Base-by-base conservation (phyloP, 1,140 invertebrate species). In the Ditylenchus dipsaci region DNA sequence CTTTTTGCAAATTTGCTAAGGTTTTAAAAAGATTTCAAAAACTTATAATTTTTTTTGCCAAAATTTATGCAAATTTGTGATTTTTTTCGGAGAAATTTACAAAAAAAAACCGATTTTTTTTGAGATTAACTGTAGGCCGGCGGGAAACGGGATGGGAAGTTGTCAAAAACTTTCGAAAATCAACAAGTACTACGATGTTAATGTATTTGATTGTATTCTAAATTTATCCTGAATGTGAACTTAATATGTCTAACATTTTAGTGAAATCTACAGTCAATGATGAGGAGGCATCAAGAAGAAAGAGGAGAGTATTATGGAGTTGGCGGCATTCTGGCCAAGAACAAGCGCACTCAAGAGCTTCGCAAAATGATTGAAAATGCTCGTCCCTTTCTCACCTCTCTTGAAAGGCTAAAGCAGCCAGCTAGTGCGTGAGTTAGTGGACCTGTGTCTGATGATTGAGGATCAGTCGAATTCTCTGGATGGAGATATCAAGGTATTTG, bases 401-500 rank as follows among this genome's bases (percentile, higher is more conserved):
- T 99, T 74, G 96, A 80, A 98, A 98, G 86, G 95, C 95, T 26
- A 98, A 98, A 85, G 95, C 96, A 67, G 95, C 95, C 0, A 98
- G 85, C 86, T 99, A 67, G 94, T 99, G 0, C 88, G 95, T 26
- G 49, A 53, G 49, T 86, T 99, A 59, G 94, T 99, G 8, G 95
- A 99, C 84, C 90, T 95, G 85, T 98, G 97, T 84, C 86, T 99
- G 57, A 94, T 97, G 84, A 88, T 98, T 84, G 68, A 78, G 17
- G 78, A 75, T 47, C 69, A 80, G 53, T 38, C 33, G 3, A 53
- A 53, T 17, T 53, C 49, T 21, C 49, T 53, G n/a, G 65, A 81
- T 57, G 71, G 76, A 26, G 79, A 92, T 87, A 87, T 89, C 69
- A 90, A 92, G 84, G 85, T 93, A 45, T 91, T 72, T 63, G 79